Conservation (phyloP, 2,797 vertebrate species). For the Lepidocolaptes lacrymiger region DNA sequence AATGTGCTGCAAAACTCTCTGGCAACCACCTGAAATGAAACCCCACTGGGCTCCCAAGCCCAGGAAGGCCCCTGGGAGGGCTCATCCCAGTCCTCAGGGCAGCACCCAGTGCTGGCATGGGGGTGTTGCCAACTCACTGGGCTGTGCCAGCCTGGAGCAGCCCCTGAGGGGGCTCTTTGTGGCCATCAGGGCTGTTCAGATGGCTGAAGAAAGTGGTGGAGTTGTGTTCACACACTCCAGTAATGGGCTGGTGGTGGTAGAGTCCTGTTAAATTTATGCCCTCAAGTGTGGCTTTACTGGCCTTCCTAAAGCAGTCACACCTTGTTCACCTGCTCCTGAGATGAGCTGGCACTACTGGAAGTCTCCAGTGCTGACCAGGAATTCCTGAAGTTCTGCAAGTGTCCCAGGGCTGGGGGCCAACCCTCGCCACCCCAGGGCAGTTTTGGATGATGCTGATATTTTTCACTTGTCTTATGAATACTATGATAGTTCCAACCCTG, state of each 20-base stretch:
- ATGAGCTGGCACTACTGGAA: fast-evolving
- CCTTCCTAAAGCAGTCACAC: neutral
- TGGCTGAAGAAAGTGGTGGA: neutral
- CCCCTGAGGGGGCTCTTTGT: neutral
- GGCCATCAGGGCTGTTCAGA: neutral
- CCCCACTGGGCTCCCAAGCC: neutral
- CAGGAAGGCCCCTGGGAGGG: neutral
- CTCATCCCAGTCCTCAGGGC: neutral
- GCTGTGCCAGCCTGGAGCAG: neutral
- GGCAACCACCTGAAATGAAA: neutral
- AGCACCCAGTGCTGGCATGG: neutral
- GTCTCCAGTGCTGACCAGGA: neutral
- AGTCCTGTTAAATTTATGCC: neutral
- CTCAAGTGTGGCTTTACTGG: fast-evolving
- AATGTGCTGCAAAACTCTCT: neutral
- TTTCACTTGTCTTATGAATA: neutral
- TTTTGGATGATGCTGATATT: neutral
- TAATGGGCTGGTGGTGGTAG: neutral
- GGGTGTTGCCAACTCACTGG: neutral
- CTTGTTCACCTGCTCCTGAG: neutral
- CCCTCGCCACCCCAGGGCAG: fast-evolving
- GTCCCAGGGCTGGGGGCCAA: neutral
- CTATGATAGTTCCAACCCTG: neutral
- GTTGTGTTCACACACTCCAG: neutral
- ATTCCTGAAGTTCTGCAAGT: neutral